Conservation (phyloP, 2,888 invertebrate genomes). For the Pomacea canaliculata region DNA sequence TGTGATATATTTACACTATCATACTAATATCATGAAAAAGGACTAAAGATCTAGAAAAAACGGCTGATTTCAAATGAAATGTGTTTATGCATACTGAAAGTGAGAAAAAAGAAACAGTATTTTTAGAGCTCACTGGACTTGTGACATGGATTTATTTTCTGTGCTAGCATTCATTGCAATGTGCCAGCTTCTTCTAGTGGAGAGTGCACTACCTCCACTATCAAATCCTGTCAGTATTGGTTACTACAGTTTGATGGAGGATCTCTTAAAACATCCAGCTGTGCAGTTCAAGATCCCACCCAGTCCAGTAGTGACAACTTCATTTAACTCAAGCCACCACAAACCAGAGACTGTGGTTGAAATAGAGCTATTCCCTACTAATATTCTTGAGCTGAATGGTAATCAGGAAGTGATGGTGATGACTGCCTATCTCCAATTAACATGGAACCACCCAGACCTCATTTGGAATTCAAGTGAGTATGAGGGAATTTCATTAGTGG, state of each 20-base stretch:
- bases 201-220: background rate
- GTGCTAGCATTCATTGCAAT: too few relatives aligned
- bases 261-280: background rate
- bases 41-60: too few relatives aligned
- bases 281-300: slow-evolving; percentile 1
- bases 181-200: too few relatives aligned
- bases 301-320: background rate
- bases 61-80: too few relatives aligned
- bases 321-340: background rate
- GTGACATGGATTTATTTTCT: too few relatives aligned
- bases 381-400: background rate
- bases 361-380: background rate
- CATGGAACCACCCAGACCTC: slow-evolving; percentile 1
- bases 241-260: background rate
- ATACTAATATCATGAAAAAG: too few relatives aligned
- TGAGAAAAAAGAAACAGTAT: too few relatives aligned
- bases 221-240: background rate
- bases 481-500: background rate
- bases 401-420: background rate
- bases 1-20: too few relatives aligned
- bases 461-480: slow-evolving; percentile 2
- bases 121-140: too few relatives aligned
- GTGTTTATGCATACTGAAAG: too few relatives aligned
- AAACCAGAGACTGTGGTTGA: background rate
- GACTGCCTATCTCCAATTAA: background rate